A percentile compares a stretch with the other conserved stretches of the same genome.
These are phyloP conservation scores for Drosophila fuyamai DNA, from an alignment of 1,140 invertebrate genomes.

Conservation along the genomic window DNA sequence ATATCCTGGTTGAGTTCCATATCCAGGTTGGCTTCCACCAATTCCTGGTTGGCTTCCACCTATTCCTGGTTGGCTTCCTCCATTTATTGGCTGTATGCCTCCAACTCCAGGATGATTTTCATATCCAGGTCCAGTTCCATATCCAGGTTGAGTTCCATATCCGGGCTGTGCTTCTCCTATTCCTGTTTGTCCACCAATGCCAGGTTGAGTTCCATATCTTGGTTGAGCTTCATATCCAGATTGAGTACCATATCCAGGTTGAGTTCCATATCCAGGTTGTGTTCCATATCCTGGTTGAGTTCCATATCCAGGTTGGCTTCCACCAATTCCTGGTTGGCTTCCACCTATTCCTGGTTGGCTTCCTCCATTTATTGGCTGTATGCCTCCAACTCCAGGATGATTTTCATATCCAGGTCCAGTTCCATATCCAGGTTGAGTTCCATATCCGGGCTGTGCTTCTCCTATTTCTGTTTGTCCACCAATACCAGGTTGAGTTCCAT, in stretches of 20 bases:
- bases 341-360: constrained; percentile 6
- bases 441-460: constrained; percentile 1
- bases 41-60: background rate
- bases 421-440: too few relatives aligned
- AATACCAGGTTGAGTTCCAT: background rate
- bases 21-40: background rate
- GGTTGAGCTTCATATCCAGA: background rate
- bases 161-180: constrained; percentile 11
- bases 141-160: background rate
- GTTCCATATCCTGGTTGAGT: background rate
- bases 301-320: background rate
- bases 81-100: too few relatives aligned
- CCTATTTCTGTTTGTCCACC: constrained; percentile 11
- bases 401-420: too few relatives aligned
- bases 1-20: constrained; percentile 12
- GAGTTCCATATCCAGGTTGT: background rate
- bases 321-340: constrained; percentile 7
- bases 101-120: background rate
- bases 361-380: too few relatives aligned
- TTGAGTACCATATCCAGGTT: too few relatives aligned
- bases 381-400: constrained; percentile 2
- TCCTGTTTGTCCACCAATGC: constrained; percentile 1
- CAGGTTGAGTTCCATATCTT: background rate
- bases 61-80: background rate
- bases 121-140: too few relatives aligned